These are phyloP conservation scores for Malthinus flaveolus DNA, from an alignment of 2,888 invertebrate genomes.

Conservation along the genomic window DNA sequence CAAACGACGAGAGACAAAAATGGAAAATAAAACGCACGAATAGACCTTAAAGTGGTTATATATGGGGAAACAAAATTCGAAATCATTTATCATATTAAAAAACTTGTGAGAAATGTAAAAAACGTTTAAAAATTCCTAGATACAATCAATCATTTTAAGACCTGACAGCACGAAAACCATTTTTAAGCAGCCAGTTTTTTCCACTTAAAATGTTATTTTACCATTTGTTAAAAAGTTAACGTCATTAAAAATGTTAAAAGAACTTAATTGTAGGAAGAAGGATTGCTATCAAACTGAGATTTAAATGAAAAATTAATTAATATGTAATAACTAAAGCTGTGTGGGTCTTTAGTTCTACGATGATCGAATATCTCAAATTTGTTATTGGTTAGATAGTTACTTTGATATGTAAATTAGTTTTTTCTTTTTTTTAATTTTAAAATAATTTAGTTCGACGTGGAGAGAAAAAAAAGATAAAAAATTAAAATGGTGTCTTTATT, in stretches of 20 bases:
- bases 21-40: conserved; percentile 9
- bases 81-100: conserved; percentile 36
- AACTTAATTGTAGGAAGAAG: conserved; percentile 20
- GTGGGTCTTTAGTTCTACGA: conserved; percentile 7
- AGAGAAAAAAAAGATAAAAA: too few relatives aligned
- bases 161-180: conserved; percentile 26
- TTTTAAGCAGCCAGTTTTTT: conserved; percentile 20
- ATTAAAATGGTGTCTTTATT: too few relatives aligned
- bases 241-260: conserved; percentile 20
- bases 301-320: conserved; percentile 23
- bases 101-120: conserved; percentile 38
- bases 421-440: not conserved
- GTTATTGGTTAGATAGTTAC: conserved; percentile 4
- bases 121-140: conserved; percentile 34
- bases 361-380: conserved; percentile 6
- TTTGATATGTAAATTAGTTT: conserved; percentile 7
- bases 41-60: conserved; percentile 1
- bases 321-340: conserved; percentile 12
- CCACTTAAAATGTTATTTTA: conserved; percentile 25
- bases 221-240: conserved; percentile 22
- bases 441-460: too few relatives aligned
- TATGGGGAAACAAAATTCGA: conserved; percentile 8
- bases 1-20: conserved; percentile 2
- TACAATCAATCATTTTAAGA: conserved; percentile 31
- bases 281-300: conserved; percentile 17